Conservation (phyloP, 2,797 vertebrate genomes). For the Lerista edwardsae region DNA sequence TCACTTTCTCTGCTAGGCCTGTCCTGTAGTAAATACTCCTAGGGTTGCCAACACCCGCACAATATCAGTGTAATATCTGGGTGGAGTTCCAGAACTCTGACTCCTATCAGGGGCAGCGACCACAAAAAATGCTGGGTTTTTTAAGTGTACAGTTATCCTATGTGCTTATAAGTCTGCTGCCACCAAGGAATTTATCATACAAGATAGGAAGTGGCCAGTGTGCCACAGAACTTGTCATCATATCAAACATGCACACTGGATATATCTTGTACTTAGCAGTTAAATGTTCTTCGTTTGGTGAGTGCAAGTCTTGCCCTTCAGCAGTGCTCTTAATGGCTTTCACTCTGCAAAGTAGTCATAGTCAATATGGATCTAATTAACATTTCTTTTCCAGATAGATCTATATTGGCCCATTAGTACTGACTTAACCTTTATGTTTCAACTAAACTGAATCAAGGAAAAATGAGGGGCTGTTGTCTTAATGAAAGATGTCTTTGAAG, state of each 20-base stretch:
- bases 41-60: no score
- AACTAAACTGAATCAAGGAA: not conserved
- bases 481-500: not conserved
- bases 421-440: constrained; percentile 28
- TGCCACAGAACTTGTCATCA: not conserved
- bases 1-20: no score
- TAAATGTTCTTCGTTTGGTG: not conserved
- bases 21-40: no score
- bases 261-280: not conserved
- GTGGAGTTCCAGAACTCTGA: no score
- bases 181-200: no score
- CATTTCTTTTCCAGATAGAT: constrained; percentile 28
- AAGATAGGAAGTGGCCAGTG: not conserved
- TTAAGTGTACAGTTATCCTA: no score
- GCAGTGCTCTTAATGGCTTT: not conserved
- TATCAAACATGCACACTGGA: not conserved
- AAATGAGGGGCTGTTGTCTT: not conserved
- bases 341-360: constrained; percentile 5
- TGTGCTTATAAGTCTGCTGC: no score
- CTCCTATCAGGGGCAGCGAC: no score
- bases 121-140: no score
- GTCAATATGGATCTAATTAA: constrained; percentile 36
- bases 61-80: no score
- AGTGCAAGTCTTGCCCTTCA: constrained; percentile 5
- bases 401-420: constrained; percentile 12